Evolutionary conservation across 2,797 vertebrate species (phyloP), one percentile per base, ranked within the genome.

Genomic region (Melanotaenia maccullochi): DNA sequence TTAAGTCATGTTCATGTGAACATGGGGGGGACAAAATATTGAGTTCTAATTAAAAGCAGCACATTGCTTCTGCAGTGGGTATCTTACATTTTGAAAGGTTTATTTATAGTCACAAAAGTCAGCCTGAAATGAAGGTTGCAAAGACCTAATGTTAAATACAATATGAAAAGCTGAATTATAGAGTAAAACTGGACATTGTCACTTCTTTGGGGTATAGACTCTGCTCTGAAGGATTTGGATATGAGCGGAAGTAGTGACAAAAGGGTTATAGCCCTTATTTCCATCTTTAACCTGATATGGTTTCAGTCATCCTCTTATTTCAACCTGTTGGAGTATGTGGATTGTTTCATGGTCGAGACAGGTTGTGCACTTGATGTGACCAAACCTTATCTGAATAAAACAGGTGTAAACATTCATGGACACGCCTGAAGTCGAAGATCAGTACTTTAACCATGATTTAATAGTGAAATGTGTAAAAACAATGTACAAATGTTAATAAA

Each of bases 11-110:
- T 36, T 40, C 28, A 30, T 55, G 18, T 16, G 35, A 20, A 11
- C 9, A 2, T 40, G 24, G 57, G n/a, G n/a, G 57, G 30, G 25
- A 42, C 44, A 20, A 1, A 16, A 42, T 60, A 51, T 44, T 4
- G 8, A 67, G 55, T 44, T 74, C 52, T 44, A 84, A 81, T 78
- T 67, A 61, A 72, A 84, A 65, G 9, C 52, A 60, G 51, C 55
- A 55, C 44, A 30, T 30, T 24, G 11, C 24, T 65, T 47, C n/a
- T 68, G 40, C 22, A n/a, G 60, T 36, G 52, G 0, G 24, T 32
- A 40, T 55, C 18, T 57, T 18, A 22, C n/a, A 13, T 4, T 25
- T 58, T 28, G 35, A 12, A 66, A 60, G 57, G 36, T 32, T 72
- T 55, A 30, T 59, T 60, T 51, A 36, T 25, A 20, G 6, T 52